Conservation (phyloP, 2,797 vertebrate species). For the Coendou prehensilis region DNA sequence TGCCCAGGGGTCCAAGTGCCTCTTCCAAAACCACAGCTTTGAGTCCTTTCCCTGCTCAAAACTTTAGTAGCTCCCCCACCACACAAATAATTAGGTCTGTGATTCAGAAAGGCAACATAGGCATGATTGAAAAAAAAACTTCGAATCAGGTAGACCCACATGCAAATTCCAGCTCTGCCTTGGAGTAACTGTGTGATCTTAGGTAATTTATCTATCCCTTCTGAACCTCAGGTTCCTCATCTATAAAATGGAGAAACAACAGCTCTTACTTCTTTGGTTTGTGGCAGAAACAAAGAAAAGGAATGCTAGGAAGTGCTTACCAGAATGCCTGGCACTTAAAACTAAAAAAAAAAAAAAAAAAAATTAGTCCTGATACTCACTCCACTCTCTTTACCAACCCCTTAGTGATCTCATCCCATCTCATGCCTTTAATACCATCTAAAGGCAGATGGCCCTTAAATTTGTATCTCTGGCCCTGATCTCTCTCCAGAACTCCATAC, state of each 20-base stretch:
- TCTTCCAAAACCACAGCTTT: not conserved
- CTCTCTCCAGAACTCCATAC: not conserved
- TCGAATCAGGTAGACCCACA: not conserved
- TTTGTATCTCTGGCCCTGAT: not conserved
- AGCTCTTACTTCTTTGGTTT: not conserved
- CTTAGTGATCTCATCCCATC: not conserved
- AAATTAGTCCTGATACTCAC: not conserved
- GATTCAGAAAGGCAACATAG: not conserved
- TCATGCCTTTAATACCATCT: not conserved
- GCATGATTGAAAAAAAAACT: not conserved
- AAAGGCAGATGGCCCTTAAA: not conserved
- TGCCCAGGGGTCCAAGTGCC: not conserved
- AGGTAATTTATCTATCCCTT: not conserved
- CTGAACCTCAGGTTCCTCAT: not conserved
- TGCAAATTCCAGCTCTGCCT: conserved; percentile 26
- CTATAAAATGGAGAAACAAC: not conserved
- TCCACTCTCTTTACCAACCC: not conserved
- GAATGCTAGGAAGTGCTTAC: not conserved
- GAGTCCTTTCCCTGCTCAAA: conserved; percentile 19
- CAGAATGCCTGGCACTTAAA: not conserved
- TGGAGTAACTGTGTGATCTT: not conserved
- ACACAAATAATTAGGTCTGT: not conserved
- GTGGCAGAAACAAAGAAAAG: not conserved
- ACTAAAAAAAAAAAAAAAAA: not conserved
- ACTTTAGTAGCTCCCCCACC: not conserved